Conservation (phyloP, 2,113 vertebrate species). For the Amblyornis subalaris region DNA sequence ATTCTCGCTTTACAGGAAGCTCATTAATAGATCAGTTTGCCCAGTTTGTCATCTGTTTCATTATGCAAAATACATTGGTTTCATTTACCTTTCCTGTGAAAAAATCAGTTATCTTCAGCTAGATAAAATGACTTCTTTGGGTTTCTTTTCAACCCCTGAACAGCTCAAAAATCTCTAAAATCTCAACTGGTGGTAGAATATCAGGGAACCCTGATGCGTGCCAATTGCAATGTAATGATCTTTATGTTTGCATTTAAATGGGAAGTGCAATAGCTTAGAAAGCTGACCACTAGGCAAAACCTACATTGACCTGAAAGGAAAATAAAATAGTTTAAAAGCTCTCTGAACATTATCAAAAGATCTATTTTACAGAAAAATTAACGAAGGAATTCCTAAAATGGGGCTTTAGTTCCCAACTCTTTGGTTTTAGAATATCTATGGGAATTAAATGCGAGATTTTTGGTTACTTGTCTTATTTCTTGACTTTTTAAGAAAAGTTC, state of each 20-base stretch:
- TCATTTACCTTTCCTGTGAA: slow-evolving; percentile 72
- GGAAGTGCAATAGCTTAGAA: slow-evolving; percentile 62
- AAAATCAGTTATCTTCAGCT: slow-evolving; percentile 67
- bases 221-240: slow-evolving; percentile 75
- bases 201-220: slow-evolving; percentile 66
- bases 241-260: slow-evolving; percentile 71
- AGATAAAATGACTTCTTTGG: slow-evolving; percentile 75
- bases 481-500: slow-evolving; percentile 29
- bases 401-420: slow-evolving; percentile 32
- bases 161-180: slow-evolving; percentile 69
- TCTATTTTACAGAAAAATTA: slow-evolving; percentile 60
- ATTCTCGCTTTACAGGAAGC: slow-evolving; percentile 69
- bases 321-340: slow-evolving; percentile 56
- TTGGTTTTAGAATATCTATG: slow-evolving; percentile 33
- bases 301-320: slow-evolving; percentile 69
- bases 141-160: slow-evolving; percentile 71
- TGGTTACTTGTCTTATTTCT: slow-evolving; percentile 17
- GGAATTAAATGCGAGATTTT: slow-evolving; percentile 37
- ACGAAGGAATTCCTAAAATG: slow-evolving; percentile 50
- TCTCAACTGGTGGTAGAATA: slow-evolving; percentile 76
- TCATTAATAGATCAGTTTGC: slow-evolving; percentile 74
- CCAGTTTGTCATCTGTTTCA: slow-evolving; percentile 78
- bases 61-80: slow-evolving; percentile 78
- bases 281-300: slow-evolving; percentile 69
- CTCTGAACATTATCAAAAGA: slow-evolving; percentile 72